Evolutionary conservation across 2,888 invertebrate species (phyloP), one percentile per base, ranked within the genome.

Genomic region (Argyresthia goedartella): DNA sequence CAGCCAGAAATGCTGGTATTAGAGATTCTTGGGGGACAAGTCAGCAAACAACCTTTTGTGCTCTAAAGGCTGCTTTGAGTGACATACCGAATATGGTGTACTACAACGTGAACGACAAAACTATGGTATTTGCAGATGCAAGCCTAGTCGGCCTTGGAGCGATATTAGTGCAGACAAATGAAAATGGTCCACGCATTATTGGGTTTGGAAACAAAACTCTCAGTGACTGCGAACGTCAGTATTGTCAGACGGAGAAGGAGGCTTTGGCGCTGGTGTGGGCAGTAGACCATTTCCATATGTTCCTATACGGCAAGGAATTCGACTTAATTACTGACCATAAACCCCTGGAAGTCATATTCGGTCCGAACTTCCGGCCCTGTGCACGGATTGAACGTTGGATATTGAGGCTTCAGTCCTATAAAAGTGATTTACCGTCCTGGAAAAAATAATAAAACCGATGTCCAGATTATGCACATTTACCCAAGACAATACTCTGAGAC

Each of bases 311-410:
- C 0, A 67, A 65, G 44, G 44, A 53, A 14, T 63, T 65, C 43
- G 70, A 68, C 1, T 58, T 70, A 3, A 52, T 64, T 0, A 67
- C 57, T 0, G 68, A 69, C 47, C 66, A 69, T 41, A 67, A 69
- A 39, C 75, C 81, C 0, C 56, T 86, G 4, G 69, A 72, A 42
- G 53, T 62, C 44, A 9, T 52, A 53, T 35, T 44, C 56, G 1
- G 57, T 55, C 53, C 49, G 33, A 55, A 53, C 33, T 61, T 60
- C 1, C 62, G 58, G 51, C 61, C 63, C 0, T 61, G 58, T 53
- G 61, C 61, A 4, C 25, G 60, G 11, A 56, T 59, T 6, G 59
- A 63, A 41, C 50, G 61, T 1, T 63, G 61, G 59, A 50, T 61
- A 1, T 8, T 62, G 1, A 14, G 62, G 9, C 44, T 63, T 13